Base-by-base conservation (phyloP, 2,888 invertebrate genomes). In the Cosmia trapezina region DNA sequence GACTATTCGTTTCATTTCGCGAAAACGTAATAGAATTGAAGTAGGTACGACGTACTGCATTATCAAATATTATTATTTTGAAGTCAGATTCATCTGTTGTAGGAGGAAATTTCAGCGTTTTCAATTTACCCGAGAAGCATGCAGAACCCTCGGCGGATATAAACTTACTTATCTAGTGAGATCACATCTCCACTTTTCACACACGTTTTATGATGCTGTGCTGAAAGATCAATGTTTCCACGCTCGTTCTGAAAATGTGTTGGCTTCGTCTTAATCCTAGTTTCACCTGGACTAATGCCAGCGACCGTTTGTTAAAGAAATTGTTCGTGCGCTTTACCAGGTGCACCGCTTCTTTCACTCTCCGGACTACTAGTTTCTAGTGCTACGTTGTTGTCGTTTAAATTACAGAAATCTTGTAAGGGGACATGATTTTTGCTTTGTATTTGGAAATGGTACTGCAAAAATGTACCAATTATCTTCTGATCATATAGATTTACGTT, bases 61-160 rank as follows among this genome's bases (percentile, higher is more conserved):
- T 77, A 80, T 71, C 73, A 72, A 82, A 73, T 83, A 73, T 80
- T 37, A 63, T 53, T 53, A 33, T 37, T 69, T 77, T 71, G 60
- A 63, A 71, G 63, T 61, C 63, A 73, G 54, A 75, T 80, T 64
- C 67, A 63, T 74, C 62, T 83, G 53, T 12, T 51, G 22, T 57
- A 45, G 22, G 56, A 74, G 70, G 73, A 85, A 82, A 71, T 80
- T 83, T 83, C 84, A 86, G 67, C 78, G 70, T 87, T 87, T 89
- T 87, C 89, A 87, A 89, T 89, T 87, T 88, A 82, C 81, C 72
- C 70, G 61, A 73, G 80, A 73, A 83, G 82, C 86, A 83, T 83
- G 81, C 83, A 85, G 77, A 82, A 83, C 80, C 85, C 84, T 80
- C 78, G 75, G 70, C 84, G 86, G 86, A 86, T 85, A 87, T 87